Evolutionary conservation across 1,140 invertebrate species (phyloP).

Genomic region (Physella acuta): DNA sequence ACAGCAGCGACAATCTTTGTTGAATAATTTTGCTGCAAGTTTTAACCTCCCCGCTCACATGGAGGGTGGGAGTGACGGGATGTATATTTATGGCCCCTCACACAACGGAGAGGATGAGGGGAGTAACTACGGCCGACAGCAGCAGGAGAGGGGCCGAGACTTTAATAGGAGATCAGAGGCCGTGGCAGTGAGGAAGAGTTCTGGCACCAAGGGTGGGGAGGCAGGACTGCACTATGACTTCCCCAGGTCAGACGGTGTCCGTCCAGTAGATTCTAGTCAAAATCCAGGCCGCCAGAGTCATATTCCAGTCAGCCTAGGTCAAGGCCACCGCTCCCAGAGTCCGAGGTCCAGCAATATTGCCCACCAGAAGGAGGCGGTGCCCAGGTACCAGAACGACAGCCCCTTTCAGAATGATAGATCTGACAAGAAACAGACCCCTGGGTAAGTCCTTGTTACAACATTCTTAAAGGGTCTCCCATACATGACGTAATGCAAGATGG

Average conservation of each 20-base stretch:
- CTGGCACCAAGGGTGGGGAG: not conserved
- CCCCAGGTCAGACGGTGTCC: not conserved
- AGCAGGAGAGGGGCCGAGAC: not conserved
- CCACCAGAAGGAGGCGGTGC: constrained; percentile 16
- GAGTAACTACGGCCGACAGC: constrained; percentile 2
- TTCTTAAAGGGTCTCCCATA: no score
- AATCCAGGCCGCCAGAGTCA: not conserved
- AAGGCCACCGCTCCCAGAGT: not conserved
- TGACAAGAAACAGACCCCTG: constrained; percentile 23
- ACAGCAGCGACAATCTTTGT: constrained; percentile 16
- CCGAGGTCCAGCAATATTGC: not conserved
- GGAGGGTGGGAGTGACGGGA: constrained; percentile 6
- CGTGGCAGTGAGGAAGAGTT: not conserved
- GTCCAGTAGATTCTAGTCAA: constrained; percentile 1
- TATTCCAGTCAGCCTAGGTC: not conserved
- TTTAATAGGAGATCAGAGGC: not conserved
- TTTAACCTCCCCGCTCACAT: constrained; percentile 12
- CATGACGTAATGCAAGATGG: no score
- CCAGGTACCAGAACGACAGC: constrained; percentile 46
- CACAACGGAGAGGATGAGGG: constrained; percentile 2
- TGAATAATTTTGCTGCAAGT: constrained; percentile 25
- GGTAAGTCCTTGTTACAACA: no score
- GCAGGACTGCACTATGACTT: not conserved
- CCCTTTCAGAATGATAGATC: constrained; percentile 36
- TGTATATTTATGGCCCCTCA: constrained; percentile 29